Evolutionary conservation across 92 coral and sea anemone genomes (phyloP).

Genomic region (Scolanthus callimorphus): DNA sequence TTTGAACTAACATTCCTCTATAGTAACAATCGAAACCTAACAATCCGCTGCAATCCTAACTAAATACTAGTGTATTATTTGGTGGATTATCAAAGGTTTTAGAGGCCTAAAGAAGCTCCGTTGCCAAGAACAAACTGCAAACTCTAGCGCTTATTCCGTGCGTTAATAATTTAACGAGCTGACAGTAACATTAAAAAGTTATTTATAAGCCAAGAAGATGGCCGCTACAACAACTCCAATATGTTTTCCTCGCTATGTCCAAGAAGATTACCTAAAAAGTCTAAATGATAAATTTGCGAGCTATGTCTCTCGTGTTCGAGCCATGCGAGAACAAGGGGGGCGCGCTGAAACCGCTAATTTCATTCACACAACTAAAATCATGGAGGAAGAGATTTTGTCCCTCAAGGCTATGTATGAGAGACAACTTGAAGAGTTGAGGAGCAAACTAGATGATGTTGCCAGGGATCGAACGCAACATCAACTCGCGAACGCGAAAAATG

Average conservation of each 20-base stretch:
- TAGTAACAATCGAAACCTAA: no score
- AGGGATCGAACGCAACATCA: slow-evolving; percentile 93
- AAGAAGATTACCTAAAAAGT: slow-evolving; percentile 77
- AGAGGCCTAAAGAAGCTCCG: not conserved
- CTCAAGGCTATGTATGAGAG: slow-evolving; percentile 90
- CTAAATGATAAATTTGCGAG: slow-evolving; percentile 92
- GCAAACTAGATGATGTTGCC: slow-evolving; percentile 76
- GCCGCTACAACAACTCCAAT: slow-evolving; percentile 59
- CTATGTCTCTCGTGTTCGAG: slow-evolving; percentile 92
- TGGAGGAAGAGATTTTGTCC: slow-evolving; percentile 87
- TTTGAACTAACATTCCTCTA: no score
- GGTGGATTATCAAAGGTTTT: not conserved
- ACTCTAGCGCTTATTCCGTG: not conserved
- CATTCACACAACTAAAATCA: slow-evolving; percentile 83
- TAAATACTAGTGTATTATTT: no score
- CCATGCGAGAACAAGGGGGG: slow-evolving; percentile 93
- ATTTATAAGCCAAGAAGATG: slow-evolving; percentile 33
- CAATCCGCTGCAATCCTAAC: no score
- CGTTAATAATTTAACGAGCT: slow-evolving; percentile 17
- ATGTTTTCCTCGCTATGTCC: slow-evolving; percentile 69
- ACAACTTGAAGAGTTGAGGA: slow-evolving; percentile 81
- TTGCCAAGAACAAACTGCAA: not conserved
- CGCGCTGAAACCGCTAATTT: slow-evolving; percentile 88
- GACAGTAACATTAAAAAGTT: slow-evolving; percentile 5
- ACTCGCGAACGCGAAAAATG: slow-evolving; percentile 86